These are phyloP conservation scores for Ectemnius lituratus DNA, from an alignment of 2,888 invertebrate genomes.

Conservation along the genomic window DNA sequence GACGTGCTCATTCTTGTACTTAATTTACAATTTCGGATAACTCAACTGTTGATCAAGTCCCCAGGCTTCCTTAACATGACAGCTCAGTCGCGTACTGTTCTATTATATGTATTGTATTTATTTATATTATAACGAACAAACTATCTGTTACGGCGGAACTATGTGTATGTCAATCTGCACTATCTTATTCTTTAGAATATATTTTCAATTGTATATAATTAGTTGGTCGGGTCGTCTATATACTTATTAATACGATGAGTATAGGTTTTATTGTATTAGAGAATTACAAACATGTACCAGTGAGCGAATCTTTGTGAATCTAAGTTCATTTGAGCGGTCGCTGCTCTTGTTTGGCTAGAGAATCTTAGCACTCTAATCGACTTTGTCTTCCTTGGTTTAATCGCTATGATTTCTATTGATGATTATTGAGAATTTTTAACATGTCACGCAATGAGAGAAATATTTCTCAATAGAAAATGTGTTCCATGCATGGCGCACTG, in stretches of 20 bases:
- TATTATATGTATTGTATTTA: constrained; percentile 70
- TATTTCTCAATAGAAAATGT: background rate
- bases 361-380: too few species aligned
- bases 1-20: constrained; percentile 59
- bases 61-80: constrained; percentile 52
- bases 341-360: background rate
- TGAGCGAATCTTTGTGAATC: background rate
- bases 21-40: constrained; percentile 49
- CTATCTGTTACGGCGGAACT: constrained; percentile 46
- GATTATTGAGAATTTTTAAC: too few species aligned
- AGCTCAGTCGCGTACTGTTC: constrained; percentile 55
- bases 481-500: constrained; percentile 1
- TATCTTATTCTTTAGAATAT: constrained; percentile 41
- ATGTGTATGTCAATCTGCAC: constrained; percentile 69
- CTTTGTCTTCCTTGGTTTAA: too few species aligned
- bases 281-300: constrained; percentile 7
- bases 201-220: constrained; percentile 5
- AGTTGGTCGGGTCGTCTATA: too few species aligned
- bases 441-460: too few species aligned
- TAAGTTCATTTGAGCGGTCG: background rate
- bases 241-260: too few species aligned
- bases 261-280: background rate
- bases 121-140: constrained; percentile 67
- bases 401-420: too few species aligned
- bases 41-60: constrained; percentile 44